Evolutionary conservation across 2,888 invertebrate genomes (phyloP), one percentile per base, ranked within the genome.

Genomic region (Gasteruption jaculator): DNA sequence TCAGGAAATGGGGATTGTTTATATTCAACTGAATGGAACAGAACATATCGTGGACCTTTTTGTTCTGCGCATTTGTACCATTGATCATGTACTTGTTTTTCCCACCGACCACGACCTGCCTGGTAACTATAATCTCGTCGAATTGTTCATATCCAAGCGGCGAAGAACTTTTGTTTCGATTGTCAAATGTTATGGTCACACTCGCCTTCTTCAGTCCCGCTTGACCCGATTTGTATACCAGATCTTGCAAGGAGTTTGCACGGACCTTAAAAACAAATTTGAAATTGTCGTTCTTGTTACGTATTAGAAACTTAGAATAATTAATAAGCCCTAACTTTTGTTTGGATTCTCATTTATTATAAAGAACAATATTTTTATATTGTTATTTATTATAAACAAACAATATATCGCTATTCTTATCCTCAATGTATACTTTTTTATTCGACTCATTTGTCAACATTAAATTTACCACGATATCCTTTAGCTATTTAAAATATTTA

Each of bases 1-100:
- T 99, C 22, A 99, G 80, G 73, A 97, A 99, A 71, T 99, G 96
- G 0, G 99, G 99, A 74, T 99, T 99, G 74, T 99, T 99, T 2
- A 99, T 93, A 65, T 99, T 99, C 25, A 99, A 76, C 66, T 96
- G 95, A 5, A 99, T 87, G 0, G 95, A 93, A 58, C 93, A 91
- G 72, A 99, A 99, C 65, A 99, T 75, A 71, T 99, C 99, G 26
- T 85, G 84, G 1, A 97, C 90, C 54, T 89, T 77, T 63, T 89
- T 91, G 73, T 92, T 92, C 51, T 86, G 87, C 0, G 92, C 94
- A 60, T 85, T 85, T 42, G 83, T 82, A 3, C 96, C 96, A 66
- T 99, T 97, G 47, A 99, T 90, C 56, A 91, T 74, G 66, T 96
- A 99, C 63, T 91, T 94, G 65, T 88, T 90, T 64, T 90, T 91